Percentiles rank a stretch among this genome's conserved stretches.
phyloP scores from a whole-genome alignment of 2,888 invertebrate genomes.

The Tyria jacobaeae region DNA sequence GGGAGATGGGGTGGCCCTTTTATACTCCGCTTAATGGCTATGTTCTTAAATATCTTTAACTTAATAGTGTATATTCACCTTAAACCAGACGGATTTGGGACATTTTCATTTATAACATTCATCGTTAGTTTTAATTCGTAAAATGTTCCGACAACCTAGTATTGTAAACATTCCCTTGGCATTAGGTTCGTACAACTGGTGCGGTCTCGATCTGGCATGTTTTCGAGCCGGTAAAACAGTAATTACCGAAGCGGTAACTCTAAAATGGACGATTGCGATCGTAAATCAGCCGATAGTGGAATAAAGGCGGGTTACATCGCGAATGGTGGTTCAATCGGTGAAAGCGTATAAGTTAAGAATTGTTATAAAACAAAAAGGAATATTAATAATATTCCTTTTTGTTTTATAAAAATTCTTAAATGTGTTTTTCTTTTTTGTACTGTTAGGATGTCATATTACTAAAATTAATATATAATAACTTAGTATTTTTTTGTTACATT shows the following conservation, averaged over 20 bases:
- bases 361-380: not conserved
- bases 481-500: too few species aligned
- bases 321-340: not conserved
- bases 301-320: constrained; percentile 15
- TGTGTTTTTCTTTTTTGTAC: not conserved
- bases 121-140: not conserved
- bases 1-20: too few species aligned
- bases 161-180: constrained; percentile 6
- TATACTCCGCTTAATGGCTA: too few species aligned
- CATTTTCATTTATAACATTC: too few species aligned
- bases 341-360: constrained; percentile 5
- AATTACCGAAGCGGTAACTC: constrained; percentile 30
- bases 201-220: constrained; percentile 18
- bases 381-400: not conserved
- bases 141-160: not conserved
- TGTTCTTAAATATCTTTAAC: too few species aligned
- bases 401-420: not conserved
- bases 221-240: constrained; percentile 30
- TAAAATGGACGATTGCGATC: constrained; percentile 36
- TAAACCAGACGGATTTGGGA: too few species aligned
- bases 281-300: constrained; percentile 40
- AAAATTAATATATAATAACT: too few species aligned
- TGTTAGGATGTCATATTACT: too few species aligned
- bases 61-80: too few species aligned
- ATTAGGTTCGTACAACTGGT: constrained; percentile 4